Percentiles rank a stretch among this genome's conserved stretches.
Evolutionary conservation across 2,888 invertebrate species (phyloP).

Genomic region (Noctua pronuba): DNA sequence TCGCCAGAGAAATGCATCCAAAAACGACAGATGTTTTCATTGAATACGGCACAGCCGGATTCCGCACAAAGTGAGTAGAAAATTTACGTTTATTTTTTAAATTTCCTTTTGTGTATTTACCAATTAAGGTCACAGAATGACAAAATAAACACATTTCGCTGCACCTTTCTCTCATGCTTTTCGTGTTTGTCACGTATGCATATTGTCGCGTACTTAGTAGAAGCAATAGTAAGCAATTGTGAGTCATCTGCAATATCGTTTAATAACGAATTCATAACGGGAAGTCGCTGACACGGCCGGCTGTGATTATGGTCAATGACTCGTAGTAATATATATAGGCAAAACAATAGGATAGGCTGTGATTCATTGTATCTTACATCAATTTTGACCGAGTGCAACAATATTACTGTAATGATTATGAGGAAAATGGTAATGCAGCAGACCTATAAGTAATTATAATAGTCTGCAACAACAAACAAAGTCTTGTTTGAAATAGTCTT

Average conservation of each 20-base stretch:
- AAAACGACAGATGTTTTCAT: slow-evolving; percentile 92
- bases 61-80: slow-evolving; percentile 93
- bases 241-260: slow-evolving; percentile 81
- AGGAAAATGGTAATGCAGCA: slow-evolving; percentile 35
- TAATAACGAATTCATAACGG: slow-evolving; percentile 84
- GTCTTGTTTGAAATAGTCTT: not conserved
- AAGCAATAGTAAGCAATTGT: slow-evolving; percentile 66
- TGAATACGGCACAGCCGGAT: slow-evolving; percentile 96
- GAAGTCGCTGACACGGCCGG: slow-evolving; percentile 79
- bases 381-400: not conserved
- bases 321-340: slow-evolving; percentile 73
- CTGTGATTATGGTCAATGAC: slow-evolving; percentile 86
- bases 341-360: slow-evolving; percentile 75
- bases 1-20: slow-evolving; percentile 94
- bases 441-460: slow-evolving; percentile 52
- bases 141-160: slow-evolving; percentile 67
- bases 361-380: slow-evolving; percentile 47
- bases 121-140: slow-evolving; percentile 68
- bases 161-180: slow-evolving; percentile 73
- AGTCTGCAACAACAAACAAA: slow-evolving; percentile 34
- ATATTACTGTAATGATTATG: slow-evolving; percentile 28
- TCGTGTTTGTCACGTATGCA: slow-evolving; percentile 78
- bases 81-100: slow-evolving; percentile 64
- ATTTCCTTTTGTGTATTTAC: slow-evolving; percentile 61
- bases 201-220: slow-evolving; percentile 35